These are phyloP conservation scores for Sparus aurata DNA, from an alignment of 2,797 vertebrate genomes.

Conservation along the genomic window DNA sequence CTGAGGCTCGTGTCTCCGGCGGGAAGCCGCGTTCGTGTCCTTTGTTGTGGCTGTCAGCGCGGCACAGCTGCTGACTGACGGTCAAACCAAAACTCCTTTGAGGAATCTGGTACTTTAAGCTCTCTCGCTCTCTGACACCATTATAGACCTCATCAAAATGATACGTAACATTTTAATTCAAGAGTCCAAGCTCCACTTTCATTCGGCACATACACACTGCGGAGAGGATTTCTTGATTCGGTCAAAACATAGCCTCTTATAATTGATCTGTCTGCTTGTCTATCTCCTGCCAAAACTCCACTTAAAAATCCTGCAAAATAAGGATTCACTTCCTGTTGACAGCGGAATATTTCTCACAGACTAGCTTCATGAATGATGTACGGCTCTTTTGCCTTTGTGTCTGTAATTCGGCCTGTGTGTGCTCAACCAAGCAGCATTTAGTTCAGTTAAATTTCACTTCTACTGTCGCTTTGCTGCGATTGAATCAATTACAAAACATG, in stretches of 20 bases:
- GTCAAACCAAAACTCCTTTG: not conserved
- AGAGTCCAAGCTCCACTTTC: accelerated
- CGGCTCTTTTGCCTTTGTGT: accelerated
- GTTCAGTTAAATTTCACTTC: accelerated
- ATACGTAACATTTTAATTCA: accelerated
- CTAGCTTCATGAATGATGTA: not conserved
- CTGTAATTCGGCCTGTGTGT: not conserved
- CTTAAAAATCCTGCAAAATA: not conserved
- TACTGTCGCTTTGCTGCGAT: not conserved
- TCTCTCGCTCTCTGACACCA: not conserved
- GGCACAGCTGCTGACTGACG: constrained; percentile 9
- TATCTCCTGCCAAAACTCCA: not conserved
- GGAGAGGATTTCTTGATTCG: accelerated
- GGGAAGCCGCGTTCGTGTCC: not conserved
- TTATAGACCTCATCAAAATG: accelerated
- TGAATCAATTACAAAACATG: not conserved
- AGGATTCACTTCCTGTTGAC: not conserved
- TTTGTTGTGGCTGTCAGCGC: constrained; percentile 43
- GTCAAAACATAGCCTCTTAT: not conserved
- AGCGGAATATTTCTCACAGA: not conserved
- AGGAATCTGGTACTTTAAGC: not conserved
- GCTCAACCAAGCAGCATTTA: not conserved
- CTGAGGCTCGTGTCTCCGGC: constrained; percentile 34
- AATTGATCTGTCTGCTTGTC: not conserved
- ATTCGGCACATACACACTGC: not conserved